phyloP scores from a whole-genome alignment of 1,140 invertebrate species.

The Ooceraea biroi region DNA sequence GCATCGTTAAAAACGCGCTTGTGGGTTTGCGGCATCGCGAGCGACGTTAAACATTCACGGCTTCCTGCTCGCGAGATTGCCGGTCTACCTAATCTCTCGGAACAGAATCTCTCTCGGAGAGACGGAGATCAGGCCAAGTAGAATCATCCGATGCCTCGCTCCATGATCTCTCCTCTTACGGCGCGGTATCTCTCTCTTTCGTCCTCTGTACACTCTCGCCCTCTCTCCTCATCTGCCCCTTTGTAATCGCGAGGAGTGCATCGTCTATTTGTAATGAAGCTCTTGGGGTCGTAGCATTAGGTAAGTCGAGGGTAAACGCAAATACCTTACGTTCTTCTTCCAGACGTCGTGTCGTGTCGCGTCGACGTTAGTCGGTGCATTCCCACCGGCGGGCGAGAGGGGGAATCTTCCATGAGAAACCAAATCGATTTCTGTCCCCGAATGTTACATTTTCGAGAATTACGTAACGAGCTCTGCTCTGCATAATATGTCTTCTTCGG shows the following conservation, averaged over 20 bases:
- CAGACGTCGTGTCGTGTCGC: slow-evolving; percentile 22
- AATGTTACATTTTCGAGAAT: slow-evolving; percentile 43
- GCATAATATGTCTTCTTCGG: slow-evolving; percentile 4
- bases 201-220: slow-evolving; percentile 19
- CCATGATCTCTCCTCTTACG: slow-evolving; percentile 15
- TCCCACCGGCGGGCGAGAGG: background rate
- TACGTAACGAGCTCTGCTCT: slow-evolving; percentile 19
- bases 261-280: slow-evolving; percentile 74
- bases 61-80: slow-evolving; percentile 43
- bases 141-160: slow-evolving; percentile 43
- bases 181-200: background rate
- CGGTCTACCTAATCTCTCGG: slow-evolving; percentile 53
- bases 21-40: slow-evolving; percentile 41
- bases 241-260: slow-evolving; percentile 74
- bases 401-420: background rate
- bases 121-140: slow-evolving; percentile 42
- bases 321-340: slow-evolving; percentile 52
- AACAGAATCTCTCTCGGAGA: slow-evolving; percentile 52
- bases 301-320: slow-evolving; percentile 45
- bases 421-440: slow-evolving; percentile 46
- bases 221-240: slow-evolving; percentile 17
- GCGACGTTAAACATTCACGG: slow-evolving; percentile 42
- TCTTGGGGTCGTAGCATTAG: slow-evolving; percentile 32
- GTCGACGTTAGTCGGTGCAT: slow-evolving; percentile 24
- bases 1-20: slow-evolving; percentile 31